Evolutionary conservation across 2,797 vertebrate species (phyloP).

Genomic region (Melanogrammus aeglefinus): DNA sequence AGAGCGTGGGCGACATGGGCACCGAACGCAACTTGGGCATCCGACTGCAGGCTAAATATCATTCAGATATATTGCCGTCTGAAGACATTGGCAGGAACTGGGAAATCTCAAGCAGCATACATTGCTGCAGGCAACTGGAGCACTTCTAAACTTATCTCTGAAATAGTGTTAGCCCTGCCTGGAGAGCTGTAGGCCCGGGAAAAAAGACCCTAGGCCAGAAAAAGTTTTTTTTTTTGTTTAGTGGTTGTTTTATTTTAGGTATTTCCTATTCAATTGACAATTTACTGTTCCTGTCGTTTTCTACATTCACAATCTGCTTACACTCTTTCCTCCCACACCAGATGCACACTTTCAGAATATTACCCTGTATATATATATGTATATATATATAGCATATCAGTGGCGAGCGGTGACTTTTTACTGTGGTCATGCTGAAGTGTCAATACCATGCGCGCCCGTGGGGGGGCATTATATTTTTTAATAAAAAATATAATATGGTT

Average conservation of each 20-base stretch:
- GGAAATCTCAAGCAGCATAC: slow-evolving; percentile 21
- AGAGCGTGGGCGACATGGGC: slow-evolving; percentile 39
- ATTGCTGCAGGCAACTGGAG: slow-evolving; percentile 33
- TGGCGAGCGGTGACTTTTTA: too few species aligned
- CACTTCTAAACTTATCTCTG: slow-evolving; percentile 36
- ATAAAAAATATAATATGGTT: too few species aligned
- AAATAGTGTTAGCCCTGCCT: slow-evolving; percentile 34
- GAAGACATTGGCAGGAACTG: slow-evolving; percentile 25
- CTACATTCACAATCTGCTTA: slow-evolving; percentile 23
- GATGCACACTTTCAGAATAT: background rate
- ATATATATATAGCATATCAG: too few species aligned
- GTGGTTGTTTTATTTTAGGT: background rate
- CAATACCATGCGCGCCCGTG: too few species aligned
- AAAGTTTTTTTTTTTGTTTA: background rate
- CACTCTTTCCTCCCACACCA: slow-evolving; percentile 1
- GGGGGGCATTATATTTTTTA: too few species aligned
- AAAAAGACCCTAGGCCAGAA: slow-evolving; percentile 25
- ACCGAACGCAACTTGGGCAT: slow-evolving; percentile 22
- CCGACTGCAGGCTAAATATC: slow-evolving; percentile 34
- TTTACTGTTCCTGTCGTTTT: slow-evolving; percentile 27
- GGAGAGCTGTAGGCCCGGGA: slow-evolving; percentile 14
- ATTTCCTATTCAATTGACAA: slow-evolving; percentile 20
- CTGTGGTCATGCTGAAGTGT: too few species aligned
- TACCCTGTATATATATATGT: background rate
- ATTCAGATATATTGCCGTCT: slow-evolving; percentile 31